These are phyloP conservation scores for Aradophagus sp. DNA, from an alignment of 1,140 invertebrate species.

Conservation along the genomic window DNA sequence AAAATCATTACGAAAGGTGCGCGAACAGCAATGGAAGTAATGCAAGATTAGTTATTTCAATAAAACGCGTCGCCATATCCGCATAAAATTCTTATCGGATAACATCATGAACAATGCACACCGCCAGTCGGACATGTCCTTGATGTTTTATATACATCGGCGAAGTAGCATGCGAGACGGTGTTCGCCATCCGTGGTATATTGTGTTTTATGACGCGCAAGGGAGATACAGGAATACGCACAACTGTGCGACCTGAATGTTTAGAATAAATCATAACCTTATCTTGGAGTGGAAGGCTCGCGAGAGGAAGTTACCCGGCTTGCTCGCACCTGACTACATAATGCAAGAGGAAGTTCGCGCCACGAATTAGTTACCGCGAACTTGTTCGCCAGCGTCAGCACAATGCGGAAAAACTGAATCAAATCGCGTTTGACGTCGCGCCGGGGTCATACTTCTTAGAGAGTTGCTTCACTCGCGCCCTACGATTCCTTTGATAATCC, in stretches of 20 bases:
- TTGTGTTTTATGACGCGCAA: slow-evolving; percentile 56
- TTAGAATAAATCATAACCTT: slow-evolving; percentile 59
- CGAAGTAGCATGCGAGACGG: slow-evolving; percentile 43
- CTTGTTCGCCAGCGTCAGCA: slow-evolving; percentile 39
- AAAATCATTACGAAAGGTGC: no score
- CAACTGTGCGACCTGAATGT: slow-evolving; percentile 54
- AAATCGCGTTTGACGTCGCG: slow-evolving; percentile 25
- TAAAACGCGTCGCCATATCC: slow-evolving; percentile 17
- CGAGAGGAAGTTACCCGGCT: slow-evolving; percentile 46
- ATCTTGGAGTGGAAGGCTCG: slow-evolving; percentile 48
- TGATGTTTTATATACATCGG: slow-evolving; percentile 50
- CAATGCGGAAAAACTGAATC: slow-evolving; percentile 29
- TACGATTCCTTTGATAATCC: no score
- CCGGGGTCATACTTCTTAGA: not conserved
- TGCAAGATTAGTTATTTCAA: slow-evolving; percentile 37
- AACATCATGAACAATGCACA: slow-evolving; percentile 40
- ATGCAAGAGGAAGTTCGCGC: slow-evolving; percentile 48
- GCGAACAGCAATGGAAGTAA: slow-evolving; percentile 20
- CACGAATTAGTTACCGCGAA: slow-evolving; percentile 47
- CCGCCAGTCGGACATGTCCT: slow-evolving; percentile 42
- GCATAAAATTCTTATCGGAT: slow-evolving; percentile 52
- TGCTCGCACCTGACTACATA: slow-evolving; percentile 53
- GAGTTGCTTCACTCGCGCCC: not conserved
- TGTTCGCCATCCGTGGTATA: slow-evolving; percentile 53
- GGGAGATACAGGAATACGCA: slow-evolving; percentile 56